phyloP scores from a whole-genome alignment of 2,113 vertebrate genomes.

The Sorex fumeus region DNA sequence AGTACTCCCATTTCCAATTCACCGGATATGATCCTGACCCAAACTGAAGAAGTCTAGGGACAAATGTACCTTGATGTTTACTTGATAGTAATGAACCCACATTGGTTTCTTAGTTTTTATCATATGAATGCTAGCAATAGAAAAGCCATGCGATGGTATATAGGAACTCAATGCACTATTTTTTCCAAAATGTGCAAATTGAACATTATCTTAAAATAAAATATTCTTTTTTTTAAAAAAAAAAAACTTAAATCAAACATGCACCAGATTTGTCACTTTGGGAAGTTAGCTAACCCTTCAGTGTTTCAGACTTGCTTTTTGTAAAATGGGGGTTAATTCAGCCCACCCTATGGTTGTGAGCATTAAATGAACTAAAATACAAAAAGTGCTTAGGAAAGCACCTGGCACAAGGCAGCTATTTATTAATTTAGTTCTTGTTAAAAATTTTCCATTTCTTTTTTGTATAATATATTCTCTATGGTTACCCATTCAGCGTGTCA shows the following conservation, averaged over 20 bases:
- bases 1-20: no score
- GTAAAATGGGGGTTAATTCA: neutral
- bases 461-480: neutral
- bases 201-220: slow-evolving; percentile 35
- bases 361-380: slow-evolving; percentile 13
- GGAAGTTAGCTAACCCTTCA: slow-evolving; percentile 4
- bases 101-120: neutral
- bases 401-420: neutral
- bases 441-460: neutral
- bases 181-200: slow-evolving; percentile 12
- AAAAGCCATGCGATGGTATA: neutral
- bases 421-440: neutral
- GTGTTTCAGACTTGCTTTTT: neutral
- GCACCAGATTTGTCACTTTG: neutral
- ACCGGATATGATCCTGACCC: no score
- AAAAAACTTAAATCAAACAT: neutral
- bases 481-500: neutral
- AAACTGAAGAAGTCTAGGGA: no score
- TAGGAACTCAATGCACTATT: neutral
- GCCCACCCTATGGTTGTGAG: neutral
- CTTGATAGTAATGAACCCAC: neutral
- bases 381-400: neutral
- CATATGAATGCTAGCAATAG: neutral
- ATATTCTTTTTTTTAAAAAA: neutral
- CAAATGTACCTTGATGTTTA: neutral